Evolutionary conservation across 2,888 invertebrate genomes (phyloP).

Genomic region (Pseudococcus longispinus): DNA sequence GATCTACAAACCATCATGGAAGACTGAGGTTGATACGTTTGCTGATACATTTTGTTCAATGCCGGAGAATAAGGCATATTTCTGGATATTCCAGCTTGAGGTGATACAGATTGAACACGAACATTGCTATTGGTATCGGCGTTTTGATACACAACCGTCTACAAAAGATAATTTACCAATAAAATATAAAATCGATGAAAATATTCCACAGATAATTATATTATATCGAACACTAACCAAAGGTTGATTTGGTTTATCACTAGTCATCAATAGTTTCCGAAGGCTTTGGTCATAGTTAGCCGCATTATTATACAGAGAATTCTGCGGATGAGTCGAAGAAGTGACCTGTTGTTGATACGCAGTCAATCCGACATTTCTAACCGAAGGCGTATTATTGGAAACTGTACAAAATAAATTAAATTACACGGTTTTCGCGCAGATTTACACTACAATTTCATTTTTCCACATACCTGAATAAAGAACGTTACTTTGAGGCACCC

Average conservation of each 20-base stretch:
- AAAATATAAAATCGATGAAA: background rate
- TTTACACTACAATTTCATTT: background rate
- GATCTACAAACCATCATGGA: background rate
- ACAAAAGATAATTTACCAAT: background rate
- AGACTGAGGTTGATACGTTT: conserved; percentile 31
- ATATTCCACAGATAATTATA: too few relatives aligned
- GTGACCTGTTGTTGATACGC: conserved; percentile 69
- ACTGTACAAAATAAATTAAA: background rate
- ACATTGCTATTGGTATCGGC: conserved; percentile 41
- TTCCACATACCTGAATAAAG: background rate
- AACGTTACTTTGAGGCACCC: background rate
- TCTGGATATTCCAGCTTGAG: conserved; percentile 34
- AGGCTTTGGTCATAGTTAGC: conserved; percentile 47
- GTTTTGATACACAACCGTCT: conserved; percentile 48
- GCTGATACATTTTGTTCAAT: conserved; percentile 46
- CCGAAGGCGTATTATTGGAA: background rate
- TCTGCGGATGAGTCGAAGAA: conserved; percentile 72
- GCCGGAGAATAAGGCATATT: conserved; percentile 12
- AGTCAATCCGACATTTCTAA: background rate
- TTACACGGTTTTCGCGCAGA: background rate
- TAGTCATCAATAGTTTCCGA: conserved; percentile 48
- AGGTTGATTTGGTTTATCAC: conserved; percentile 37
- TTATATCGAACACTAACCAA: background rate
- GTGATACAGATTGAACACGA: conserved; percentile 42
- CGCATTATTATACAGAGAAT: conserved; percentile 60